Base-by-base conservation (phyloP, 2,113 vertebrate genomes). In the Neolamprologus cancellatus region DNA sequence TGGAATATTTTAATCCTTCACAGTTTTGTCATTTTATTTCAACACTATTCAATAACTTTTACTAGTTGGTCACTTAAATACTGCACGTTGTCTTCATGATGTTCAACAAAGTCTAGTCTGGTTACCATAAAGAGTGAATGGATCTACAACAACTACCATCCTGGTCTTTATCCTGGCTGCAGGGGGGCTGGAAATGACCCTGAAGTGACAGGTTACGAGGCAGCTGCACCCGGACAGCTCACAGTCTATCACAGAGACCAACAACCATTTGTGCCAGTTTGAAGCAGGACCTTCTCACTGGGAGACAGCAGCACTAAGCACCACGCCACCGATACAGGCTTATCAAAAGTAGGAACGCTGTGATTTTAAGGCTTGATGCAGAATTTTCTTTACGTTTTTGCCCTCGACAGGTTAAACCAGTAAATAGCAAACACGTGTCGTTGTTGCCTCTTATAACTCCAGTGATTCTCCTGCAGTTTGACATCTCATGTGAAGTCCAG, bases 161-260 rank as follows among this genome's bases (percentile, higher is more conserved):
- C n/a, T n/a, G n/a, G n/a, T n/a, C n/a, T n/a, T n/a, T n/a, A n/a
- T n/a, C n/a, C n/a, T n/a, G n/a, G n/a, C n/a, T n/a, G n/a, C n/a
- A n/a, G n/a, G n/a, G n/a, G n/a, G n/a, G n/a, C n/a, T n/a, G n/a
- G n/a, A 25, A 54, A 54, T 54, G 13, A 54, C 53, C 53, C 12
- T 54, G 53, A 4, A 54, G 4, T 25, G 53, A 54, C 23, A 2
- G 6, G 53, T 14, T 54, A 54, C 2, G 12, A 3, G 20, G 52
- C 52, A 23, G 52, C 0, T 0, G 20, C 3, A 52, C n/a, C n/a
- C n/a, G n/a, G n/a, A n/a, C n/a, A n/a, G n/a, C 52, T 53, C 52
- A 53, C n/a, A 53, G 20, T 54, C 20, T 54, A 13, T 54, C 52
- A 53, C 20, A 54, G 52, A 53, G 12, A 25, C 53, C 0, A 55